Base-by-base conservation (phyloP, 1,140 invertebrate genomes). In the Bacillus rossius region DNA sequence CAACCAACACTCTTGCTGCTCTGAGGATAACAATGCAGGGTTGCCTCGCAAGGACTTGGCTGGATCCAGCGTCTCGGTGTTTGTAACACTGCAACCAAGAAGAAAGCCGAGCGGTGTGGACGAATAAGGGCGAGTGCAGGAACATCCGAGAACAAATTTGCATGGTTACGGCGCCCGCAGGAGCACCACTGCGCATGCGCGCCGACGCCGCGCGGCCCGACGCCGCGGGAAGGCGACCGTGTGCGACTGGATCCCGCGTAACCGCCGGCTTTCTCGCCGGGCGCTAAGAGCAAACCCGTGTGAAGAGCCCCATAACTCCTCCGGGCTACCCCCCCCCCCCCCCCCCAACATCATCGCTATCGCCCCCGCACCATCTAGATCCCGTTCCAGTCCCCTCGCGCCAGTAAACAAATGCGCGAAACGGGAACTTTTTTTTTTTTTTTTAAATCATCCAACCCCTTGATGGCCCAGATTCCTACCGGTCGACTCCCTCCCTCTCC, bases 251-350 rank as follows among this genome's bases (percentile, higher is more conserved):
- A 34, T 34, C 10, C 19, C 16, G 16, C 34, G 19, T 23, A 54
- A 22, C 37, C 19, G 52, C 37, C 5, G 52, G 34, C 16, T 37
- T 17, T 49, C 26, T 29, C 55, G 40, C 43, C 40, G 58, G 42
- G 52, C 45, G 42, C 53, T 69, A 69, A 69, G 65, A 69, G 66
- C 66, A 69, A 67, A 67, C 52, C 59, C 68, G 60, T 67, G 67
- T 69, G 68, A 68, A 65, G 67, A 34, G 29, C 29, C 10, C 29
- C 29, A 34, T 34, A 49, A 22, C 47, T 23, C 20, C 47, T 49
- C 16, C n/a, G 10, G 29, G 29, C 29, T 34, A 4, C 10, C 29
- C 10, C 29, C 29, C 3, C 17, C 25, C 17, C 20, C 3, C 14
- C 47, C 16, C 7, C 47, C 16, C 47, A 49, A n/a, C 17, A 8